Evolutionary conservation across 53 echinoderm and acorn worm genomes (phyloP).

Genomic region (Hippasteria phrygiana): DNA sequence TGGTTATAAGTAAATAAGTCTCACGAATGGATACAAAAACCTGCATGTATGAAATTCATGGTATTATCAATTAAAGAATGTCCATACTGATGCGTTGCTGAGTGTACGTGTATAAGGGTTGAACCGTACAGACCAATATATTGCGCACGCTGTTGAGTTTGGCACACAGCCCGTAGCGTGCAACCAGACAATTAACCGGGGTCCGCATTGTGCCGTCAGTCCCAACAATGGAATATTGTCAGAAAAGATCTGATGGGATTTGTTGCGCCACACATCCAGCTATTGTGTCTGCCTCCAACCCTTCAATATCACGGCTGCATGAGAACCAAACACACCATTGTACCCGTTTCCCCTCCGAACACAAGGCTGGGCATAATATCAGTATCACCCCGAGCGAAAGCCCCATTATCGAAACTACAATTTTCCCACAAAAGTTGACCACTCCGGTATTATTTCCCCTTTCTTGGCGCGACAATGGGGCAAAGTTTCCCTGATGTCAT

Average conservation of each 20-base stretch:
- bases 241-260: slow-evolving; percentile 41
- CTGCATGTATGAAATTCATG: neutral
- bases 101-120: no score
- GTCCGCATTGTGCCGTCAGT: neutral
- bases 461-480: slow-evolving; percentile 2
- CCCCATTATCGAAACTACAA: slow-evolving; percentile 37
- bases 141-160: no score
- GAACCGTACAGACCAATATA: no score
- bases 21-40: no score
- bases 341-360: neutral
- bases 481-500: neutral
- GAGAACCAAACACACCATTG: slow-evolving; percentile 12
- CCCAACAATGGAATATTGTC: slow-evolving; percentile 35
- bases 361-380: slow-evolving; percentile 21
- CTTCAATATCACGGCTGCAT: neutral
- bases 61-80: neutral
- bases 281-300: neutral
- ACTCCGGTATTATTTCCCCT: slow-evolving; percentile 37
- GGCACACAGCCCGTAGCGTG: neutral
- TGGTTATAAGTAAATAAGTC: no score
- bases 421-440: slow-evolving; percentile 49
- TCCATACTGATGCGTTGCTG: neutral
- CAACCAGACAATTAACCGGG: neutral
- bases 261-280: slow-evolving; percentile 12
- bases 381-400: slow-evolving; percentile 39